Base-by-base conservation (phyloP, 2,113 vertebrate genomes). In the Aphyosemion australe region DNA sequence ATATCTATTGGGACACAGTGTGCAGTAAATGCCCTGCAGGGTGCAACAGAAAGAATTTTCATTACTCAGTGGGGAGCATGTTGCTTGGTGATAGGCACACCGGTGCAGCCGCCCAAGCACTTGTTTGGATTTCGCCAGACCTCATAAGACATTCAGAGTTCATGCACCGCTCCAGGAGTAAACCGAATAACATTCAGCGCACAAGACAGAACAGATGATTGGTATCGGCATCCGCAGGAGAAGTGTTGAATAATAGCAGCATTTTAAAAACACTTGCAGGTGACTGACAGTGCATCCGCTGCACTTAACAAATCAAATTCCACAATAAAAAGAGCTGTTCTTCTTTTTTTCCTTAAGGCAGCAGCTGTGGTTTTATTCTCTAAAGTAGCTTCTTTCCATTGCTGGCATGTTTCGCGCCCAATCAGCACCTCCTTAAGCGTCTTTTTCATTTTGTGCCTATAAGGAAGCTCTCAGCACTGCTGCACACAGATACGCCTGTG, bases 321-420 rank as follows among this genome's bases (percentile, higher is more conserved):
- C 37, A 13, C 0, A 56, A 49, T 66, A 39, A 41, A 59, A 21
- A 12, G 6, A 52, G 19, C 8, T 45, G 31, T 39, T 46, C 11
- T 45, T 41, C n/a, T 21, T 34, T 50, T 37, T 51, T 67, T n/a
- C n/a, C n/a, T 26, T 5, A 21, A 0, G 20, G 20, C 12, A 32
- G 61, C 47, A 62, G 68, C 18, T 65, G n/a, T 61, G 61, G 49
- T 76, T 78, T 72, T 46, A 37, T 77, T 72, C 76, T 62, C 68
- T 49, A 74, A 54, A 78, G 43, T 60, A 58, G 21, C 55, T 65
- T 26, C 18, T 61, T 76, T 60, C 31, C 37, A 62, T 37, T 45
- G 20, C 41, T 70, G 18, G 8, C n/a, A 16, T 20, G 51, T 61
- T 61, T 64, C 45, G 32, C 47, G 32, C n/a, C 39, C 48, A 18